phyloP scores from a whole-genome alignment of 2,113 vertebrate genomes.

The Casuarius casuarius region DNA sequence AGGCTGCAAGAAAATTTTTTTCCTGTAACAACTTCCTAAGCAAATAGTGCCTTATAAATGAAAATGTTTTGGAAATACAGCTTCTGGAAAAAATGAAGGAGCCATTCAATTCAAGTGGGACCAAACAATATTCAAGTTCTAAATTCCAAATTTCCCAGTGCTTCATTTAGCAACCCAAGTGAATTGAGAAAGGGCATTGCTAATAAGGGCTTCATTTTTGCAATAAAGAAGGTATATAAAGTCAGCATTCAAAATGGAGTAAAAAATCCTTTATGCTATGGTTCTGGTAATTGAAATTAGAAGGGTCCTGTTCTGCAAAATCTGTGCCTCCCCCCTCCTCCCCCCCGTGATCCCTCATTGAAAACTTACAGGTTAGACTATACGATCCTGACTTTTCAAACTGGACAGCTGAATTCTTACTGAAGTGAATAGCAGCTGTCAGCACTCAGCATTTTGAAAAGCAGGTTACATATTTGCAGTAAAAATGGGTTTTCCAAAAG shows the following conservation, averaged over 20 bases:
- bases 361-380: neutral
- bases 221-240: slow-evolving; percentile 24
- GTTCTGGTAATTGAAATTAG: neutral
- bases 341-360: neutral
- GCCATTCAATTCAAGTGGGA: neutral
- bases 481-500: neutral
- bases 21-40: neutral
- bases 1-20: slow-evolving; percentile 33
- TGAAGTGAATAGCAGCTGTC: neutral
- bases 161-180: neutral
- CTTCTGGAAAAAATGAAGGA: slow-evolving; percentile 1
- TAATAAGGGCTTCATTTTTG: slow-evolving; percentile 23
- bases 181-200: neutral
- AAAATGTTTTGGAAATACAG: neutral
- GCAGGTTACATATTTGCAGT: neutral
- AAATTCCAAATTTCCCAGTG: neutral
- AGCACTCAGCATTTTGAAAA: neutral
- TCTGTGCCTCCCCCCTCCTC: neutral
- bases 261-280: neutral
- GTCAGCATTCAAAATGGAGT: slow-evolving; percentile 39
- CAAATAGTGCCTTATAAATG: neutral
- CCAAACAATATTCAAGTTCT: slow-evolving; percentile 7
- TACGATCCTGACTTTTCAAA: neutral
- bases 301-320: neutral
- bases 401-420: neutral